Conservation (phyloP, 2,888 invertebrate species). For the Ptychoptera albimana region DNA sequence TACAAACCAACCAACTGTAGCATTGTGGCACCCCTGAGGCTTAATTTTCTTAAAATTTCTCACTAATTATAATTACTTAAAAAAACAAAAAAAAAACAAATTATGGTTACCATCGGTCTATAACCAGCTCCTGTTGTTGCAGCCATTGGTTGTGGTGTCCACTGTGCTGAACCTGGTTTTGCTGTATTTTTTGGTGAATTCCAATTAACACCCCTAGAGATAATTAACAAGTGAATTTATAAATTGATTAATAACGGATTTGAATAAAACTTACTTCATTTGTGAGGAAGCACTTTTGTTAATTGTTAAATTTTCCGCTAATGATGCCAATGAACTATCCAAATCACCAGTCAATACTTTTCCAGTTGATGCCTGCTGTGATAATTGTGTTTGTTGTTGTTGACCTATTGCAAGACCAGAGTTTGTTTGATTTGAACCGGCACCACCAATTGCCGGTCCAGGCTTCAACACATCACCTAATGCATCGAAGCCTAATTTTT, state of each 20-base stretch:
- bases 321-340: constrained; percentile 81
- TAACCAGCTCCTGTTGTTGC: constrained; percentile 77
- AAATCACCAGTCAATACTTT: constrained; percentile 83
- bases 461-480: constrained; percentile 57
- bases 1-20: no score
- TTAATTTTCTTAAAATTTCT: constrained; percentile 6
- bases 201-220: constrained; percentile 71
- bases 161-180: constrained; percentile 56
- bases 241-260: background rate
- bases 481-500: constrained; percentile 47
- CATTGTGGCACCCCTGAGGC: no score
- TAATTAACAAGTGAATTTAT: background rate
- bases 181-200: constrained; percentile 77
- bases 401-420: constrained; percentile 29
- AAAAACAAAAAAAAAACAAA: background rate
- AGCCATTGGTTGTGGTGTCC: constrained; percentile 81
- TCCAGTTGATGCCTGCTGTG: constrained; percentile 34
- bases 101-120: constrained; percentile 68
- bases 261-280: constrained; percentile 47
- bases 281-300: constrained; percentile 55
- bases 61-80: background rate
- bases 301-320: constrained; percentile 85
- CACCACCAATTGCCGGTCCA: constrained; percentile 22
- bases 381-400: constrained; percentile 24
- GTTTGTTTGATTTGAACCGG: constrained; percentile 19